Evolutionary conservation across 1,140 invertebrate species (phyloP), one percentile per base, ranked within the genome.

Genomic region (Limonius californicus): DNA sequence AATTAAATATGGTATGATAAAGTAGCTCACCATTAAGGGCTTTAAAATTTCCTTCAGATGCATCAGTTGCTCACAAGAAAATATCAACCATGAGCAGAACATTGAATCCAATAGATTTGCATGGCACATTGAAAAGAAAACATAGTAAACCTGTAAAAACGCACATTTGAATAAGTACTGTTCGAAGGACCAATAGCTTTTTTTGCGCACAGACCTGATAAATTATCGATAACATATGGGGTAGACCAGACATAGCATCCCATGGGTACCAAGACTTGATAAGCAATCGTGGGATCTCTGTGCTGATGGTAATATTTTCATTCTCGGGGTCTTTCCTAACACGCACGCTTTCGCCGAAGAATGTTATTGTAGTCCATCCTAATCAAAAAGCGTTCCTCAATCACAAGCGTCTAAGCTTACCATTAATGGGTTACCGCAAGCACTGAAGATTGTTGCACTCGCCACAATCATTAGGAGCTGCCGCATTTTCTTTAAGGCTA

Each of bases 31-130:
- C 87, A 92, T 91, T 18, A 92, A 73, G 0, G 89, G 89, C 65
- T 90, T 89, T 86, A 92, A 86, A 42, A 92, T 92, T 45, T 88
- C 87, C 68, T 92, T 92, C 4, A 92, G 74, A 78, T 92, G 90
- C 70, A 89, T 87, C 9, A 92, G 74, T 70, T 92, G 90, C 68
- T 92, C 90, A 66, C 90, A 92, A 0, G 89, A 88, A 65, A 90
- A 91, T 23, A 92, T 85, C 39, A 92, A 69, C 87, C 89, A 91
- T 1, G 87, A 91, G 68, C 89, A 91, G 77, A 92, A 92, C 61
- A 92, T 77, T 0, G 88, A 83, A 69, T 92, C 90, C 43, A 88
- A 70, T 0, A 89, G 78, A 71, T 91, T 91, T 0, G 87, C 82
- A 19, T 90, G 85, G 0, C 81, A 69, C 79, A 91, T 83, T 0